These are phyloP conservation scores for Ceratitis capitata DNA, from an alignment of 1,140 invertebrate species.

Conservation along the genomic window DNA sequence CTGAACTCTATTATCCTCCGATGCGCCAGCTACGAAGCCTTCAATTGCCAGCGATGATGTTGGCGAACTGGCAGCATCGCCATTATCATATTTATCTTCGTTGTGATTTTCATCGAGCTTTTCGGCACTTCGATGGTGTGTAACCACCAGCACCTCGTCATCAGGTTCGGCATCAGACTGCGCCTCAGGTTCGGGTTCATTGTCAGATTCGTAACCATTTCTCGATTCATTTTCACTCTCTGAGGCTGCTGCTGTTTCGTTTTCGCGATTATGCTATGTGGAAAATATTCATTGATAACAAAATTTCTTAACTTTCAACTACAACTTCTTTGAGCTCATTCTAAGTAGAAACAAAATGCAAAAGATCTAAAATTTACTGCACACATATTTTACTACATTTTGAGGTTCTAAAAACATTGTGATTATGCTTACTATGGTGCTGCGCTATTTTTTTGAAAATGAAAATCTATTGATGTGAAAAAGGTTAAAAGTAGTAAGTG, in stretches of 20 bases:
- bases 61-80: conserved; percentile 59
- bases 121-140: neutral
- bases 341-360: neutral
- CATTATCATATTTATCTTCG: conserved; percentile 44
- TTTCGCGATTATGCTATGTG: neutral
- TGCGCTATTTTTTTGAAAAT: too few relatives aligned
- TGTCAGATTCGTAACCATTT: neutral
- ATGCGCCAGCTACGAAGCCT: conserved; percentile 72
- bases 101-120: conserved; percentile 39
- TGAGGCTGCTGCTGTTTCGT: conserved; percentile 27
- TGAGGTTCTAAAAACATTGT: neutral
- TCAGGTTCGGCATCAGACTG: neutral
- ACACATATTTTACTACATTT: neutral
- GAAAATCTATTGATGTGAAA: too few relatives aligned
- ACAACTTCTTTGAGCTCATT: neutral
- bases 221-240: neutral
- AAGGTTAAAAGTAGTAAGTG: too few relatives aligned
- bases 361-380: neutral
- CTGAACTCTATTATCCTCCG: conserved; percentile 68
- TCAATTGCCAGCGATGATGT: conserved; percentile 68
- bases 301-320: neutral
- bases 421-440: neutral
- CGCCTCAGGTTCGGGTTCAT: neutral
- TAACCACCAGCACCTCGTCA: neutral
- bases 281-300: neutral